Percentiles rank a stretch among this genome's conserved stretches.
Conservation (phyloP, 2,113 vertebrate genomes). For the Uria aalge region DNA sequence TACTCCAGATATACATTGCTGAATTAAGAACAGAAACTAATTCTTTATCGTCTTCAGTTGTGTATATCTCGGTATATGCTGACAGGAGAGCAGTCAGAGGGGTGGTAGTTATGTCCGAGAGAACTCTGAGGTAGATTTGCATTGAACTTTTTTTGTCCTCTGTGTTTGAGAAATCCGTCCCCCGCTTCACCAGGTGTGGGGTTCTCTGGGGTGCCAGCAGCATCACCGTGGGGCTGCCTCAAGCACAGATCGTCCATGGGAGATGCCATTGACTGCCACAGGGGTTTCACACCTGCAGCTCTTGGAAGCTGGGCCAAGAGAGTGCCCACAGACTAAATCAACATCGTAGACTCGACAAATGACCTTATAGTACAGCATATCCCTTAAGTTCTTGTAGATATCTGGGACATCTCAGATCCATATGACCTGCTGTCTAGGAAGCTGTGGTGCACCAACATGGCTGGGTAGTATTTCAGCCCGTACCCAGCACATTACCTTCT, state of each 20-base stretch:
- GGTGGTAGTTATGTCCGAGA: rapidly evolving
- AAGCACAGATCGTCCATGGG: neutral
- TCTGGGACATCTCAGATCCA: neutral
- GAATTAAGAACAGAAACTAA: neutral
- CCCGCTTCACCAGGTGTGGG: neutral
- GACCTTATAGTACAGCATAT: neutral
- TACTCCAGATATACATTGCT: neutral
- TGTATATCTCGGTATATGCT: rapidly evolving
- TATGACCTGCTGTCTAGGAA: neutral
- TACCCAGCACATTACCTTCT: neutral
- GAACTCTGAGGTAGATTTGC: neutral
- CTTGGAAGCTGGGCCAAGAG: neutral
- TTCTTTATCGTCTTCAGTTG: neutral
- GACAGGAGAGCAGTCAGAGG: neutral
- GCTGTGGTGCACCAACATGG: neutral
- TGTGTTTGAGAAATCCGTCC: neutral
- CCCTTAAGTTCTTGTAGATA: neutral
- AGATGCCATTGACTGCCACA: neutral
- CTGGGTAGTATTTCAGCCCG: neutral
- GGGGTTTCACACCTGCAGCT: neutral
- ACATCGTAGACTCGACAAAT: neutral
- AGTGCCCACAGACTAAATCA: neutral
- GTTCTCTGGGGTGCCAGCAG: neutral
- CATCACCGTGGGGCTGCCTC: neutral
- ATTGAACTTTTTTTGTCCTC: neutral